A percentile compares a stretch with the other conserved stretches of the same genome.
Evolutionary conservation across 1,140 invertebrate genomes (phyloP).

Genomic region (Zaprionus taronus): DNA sequence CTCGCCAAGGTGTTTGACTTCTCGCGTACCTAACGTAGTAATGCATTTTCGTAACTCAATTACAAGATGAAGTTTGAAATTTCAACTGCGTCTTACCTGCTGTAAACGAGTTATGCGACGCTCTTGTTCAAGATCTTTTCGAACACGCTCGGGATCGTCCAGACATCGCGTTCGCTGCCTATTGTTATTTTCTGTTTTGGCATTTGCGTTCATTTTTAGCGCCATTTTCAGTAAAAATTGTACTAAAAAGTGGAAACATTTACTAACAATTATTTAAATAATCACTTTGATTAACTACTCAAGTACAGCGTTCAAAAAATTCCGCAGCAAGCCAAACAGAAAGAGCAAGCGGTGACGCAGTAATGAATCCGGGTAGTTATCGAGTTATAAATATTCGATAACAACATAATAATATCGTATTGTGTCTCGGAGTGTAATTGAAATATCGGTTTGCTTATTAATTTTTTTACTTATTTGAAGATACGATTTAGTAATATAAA

Average conservation of each 20-base stretch:
- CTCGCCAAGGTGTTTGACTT: conserved; percentile 68
- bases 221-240: conserved; percentile 48
- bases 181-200: conserved; percentile 41
- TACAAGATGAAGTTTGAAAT: conserved; percentile 5
- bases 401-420: not conserved
- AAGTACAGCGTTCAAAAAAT: conserved; percentile 62
- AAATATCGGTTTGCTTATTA: not conserved
- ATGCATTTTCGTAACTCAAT: conserved; percentile 16
- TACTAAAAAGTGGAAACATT: conserved; percentile 22
- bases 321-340: conserved; percentile 41
- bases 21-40: conserved; percentile 67
- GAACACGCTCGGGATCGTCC: conserved; percentile 57
- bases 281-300: conserved; percentile 46
- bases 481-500: too few relatives aligned
- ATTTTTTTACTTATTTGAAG: not conserved
- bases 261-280: conserved; percentile 35
- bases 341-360: conserved; percentile 46
- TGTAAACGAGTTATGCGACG: conserved; percentile 75
- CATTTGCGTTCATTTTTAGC: conserved; percentile 53
- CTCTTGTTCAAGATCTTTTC: conserved; percentile 74
- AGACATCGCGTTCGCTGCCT: conserved; percentile 37
- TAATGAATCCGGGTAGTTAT: conserved; percentile 7
- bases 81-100: conserved; percentile 63
- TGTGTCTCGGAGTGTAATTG: not conserved
- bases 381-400: not conserved